Conservation (phyloP, 1,140 invertebrate species). For the Neomicropteryx cornuta region DNA sequence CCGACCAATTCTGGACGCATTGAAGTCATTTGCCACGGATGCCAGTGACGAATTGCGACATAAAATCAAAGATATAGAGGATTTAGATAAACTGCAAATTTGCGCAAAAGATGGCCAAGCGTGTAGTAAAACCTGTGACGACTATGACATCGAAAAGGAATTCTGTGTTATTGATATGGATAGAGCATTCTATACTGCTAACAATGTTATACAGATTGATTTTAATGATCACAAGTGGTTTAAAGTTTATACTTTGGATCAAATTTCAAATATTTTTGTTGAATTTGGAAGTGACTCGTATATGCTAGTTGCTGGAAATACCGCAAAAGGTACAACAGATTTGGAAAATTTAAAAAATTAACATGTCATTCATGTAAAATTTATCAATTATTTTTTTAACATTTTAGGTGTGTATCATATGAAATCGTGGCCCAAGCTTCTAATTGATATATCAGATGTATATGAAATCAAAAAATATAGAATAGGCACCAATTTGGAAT, state of each 20-base stretch:
- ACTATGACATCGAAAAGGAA: constrained; percentile 8
- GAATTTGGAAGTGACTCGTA: constrained; percentile 24
- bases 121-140: constrained; percentile 10
- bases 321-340: constrained; percentile 40
- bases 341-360: constrained; percentile 6
- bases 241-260: constrained; percentile 22
- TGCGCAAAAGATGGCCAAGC: constrained; percentile 10
- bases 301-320: constrained; percentile 47
- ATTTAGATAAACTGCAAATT: constrained; percentile 19
- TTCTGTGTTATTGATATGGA: constrained; percentile 10
- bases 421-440: constrained; percentile 31
- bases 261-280: constrained; percentile 14
- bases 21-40: constrained; percentile 62
- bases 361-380: background rate
- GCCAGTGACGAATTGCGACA: constrained; percentile 34
- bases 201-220: constrained; percentile 3
- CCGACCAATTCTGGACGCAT: constrained; percentile 70
- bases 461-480: constrained; percentile 44
- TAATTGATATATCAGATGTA: constrained; percentile 61
- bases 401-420: constrained; percentile 26
- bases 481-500: constrained; percentile 37
- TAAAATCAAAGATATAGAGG: constrained; percentile 49
- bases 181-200: background rate
- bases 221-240: constrained; percentile 20
- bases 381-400: background rate